phyloP scores from a whole-genome alignment of 2,797 vertebrate genomes.

The Xiphophorus birchmanni region DNA sequence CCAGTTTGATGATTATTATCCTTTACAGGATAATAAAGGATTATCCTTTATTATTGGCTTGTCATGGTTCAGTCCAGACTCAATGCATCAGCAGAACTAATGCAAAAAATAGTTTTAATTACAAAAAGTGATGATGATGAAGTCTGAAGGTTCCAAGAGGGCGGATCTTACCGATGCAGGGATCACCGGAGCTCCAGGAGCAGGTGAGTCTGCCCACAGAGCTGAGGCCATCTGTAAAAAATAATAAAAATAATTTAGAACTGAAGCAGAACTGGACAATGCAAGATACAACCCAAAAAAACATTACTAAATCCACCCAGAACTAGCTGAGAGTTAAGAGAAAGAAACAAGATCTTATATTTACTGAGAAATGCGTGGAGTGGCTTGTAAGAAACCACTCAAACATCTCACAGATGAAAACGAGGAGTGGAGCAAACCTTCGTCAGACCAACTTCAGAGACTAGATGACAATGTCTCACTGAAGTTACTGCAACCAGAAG shows the following conservation, averaged over 20 bases:
- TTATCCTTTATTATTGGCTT: neutral
- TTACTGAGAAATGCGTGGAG: neutral
- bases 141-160: neutral
- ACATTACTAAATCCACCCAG: neutral
- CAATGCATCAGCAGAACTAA: neutral
- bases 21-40: neutral
- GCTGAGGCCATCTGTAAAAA: neutral
- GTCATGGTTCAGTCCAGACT: neutral
- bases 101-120: neutral
- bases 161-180: too few species aligned
- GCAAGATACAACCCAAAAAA: neutral
- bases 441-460: neutral
- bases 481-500: neutral
- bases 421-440: neutral
- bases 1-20: neutral
- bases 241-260: neutral
- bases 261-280: neutral
- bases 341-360: neutral
- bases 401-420: neutral
- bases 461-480: neutral
- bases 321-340: neutral
- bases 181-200: too few species aligned
- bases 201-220: neutral
- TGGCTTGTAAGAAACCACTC: neutral
- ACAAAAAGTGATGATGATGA: neutral